A percentile compares a stretch with the other conserved stretches of the same genome.
These are phyloP conservation scores for Melinaea menophilus DNA, from an alignment of 2,888 invertebrate species.

Conservation along the genomic window DNA sequence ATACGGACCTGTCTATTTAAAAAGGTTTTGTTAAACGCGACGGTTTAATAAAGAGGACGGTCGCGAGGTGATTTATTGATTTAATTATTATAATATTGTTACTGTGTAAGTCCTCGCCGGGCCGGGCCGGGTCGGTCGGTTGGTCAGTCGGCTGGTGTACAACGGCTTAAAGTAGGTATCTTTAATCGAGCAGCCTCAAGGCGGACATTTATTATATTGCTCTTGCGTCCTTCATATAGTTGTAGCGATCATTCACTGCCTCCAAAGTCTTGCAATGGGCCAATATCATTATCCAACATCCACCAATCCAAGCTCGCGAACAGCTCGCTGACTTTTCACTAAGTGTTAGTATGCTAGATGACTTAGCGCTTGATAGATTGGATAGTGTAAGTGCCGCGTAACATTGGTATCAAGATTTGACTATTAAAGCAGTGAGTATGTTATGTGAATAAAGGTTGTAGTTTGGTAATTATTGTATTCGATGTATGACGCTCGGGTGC, in stretches of 20 bases:
- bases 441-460: slow-evolving; percentile 57
- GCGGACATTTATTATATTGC: slow-evolving; percentile 22
- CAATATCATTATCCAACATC: no score
- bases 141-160: slow-evolving; percentile 19
- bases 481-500: slow-evolving; percentile 35
- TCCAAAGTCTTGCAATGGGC: no score
- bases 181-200: slow-evolving; percentile 29
- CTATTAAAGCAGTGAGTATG: slow-evolving; percentile 55
- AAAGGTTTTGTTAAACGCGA: not conserved
- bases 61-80: slow-evolving; percentile 25
- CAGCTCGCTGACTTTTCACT: no score
- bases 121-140: not conserved
- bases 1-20: not conserved
- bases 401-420: no score
- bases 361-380: no score
- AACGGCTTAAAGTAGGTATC: slow-evolving; percentile 29
- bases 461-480: slow-evolving; percentile 53
- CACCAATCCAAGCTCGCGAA: no score
- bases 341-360: no score
- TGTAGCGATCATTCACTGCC: slow-evolving; percentile 46
- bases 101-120: slow-evolving; percentile 22
- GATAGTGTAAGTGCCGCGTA: no score
- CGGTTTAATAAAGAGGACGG: not conserved
- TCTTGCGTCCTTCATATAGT: slow-evolving; percentile 34
- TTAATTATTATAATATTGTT: slow-evolving; percentile 23